A percentile compares a stretch with the other conserved stretches of the same genome.
These are phyloP conservation scores for Drosophila grimshawi DNA, from an alignment of 1,140 invertebrate genomes.

Conservation along the genomic window DNA sequence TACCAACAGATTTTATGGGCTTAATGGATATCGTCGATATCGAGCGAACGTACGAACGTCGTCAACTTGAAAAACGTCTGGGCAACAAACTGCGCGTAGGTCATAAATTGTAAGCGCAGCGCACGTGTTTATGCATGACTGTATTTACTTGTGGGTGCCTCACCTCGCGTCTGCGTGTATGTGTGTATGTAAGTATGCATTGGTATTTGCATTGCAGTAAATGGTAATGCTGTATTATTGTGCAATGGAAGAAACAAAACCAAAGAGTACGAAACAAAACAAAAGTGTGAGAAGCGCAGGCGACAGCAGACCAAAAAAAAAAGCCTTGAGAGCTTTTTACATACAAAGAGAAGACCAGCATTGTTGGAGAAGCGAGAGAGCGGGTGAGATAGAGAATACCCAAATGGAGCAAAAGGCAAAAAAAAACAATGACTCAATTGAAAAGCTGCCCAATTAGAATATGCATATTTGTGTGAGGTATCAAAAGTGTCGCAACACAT, in stretches of 20 bases:
- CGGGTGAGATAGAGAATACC: too few species aligned
- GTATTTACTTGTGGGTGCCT: slow-evolving; percentile 38
- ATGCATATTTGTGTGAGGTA: too few species aligned
- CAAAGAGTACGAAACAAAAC: slow-evolving; percentile 10
- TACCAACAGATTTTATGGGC: slow-evolving; percentile 81
- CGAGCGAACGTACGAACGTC: slow-evolving; percentile 48
- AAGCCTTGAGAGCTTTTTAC: slow-evolving; percentile 31
- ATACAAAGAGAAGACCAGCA: neutral
- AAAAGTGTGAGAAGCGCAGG: slow-evolving; percentile 14
- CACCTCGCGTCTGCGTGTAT: neutral
- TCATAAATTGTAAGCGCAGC: slow-evolving; percentile 69
- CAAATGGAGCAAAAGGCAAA: neutral
- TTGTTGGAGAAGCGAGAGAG: neutral
- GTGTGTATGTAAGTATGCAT: slow-evolving; percentile 41
- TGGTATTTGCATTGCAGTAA: slow-evolving; percentile 65
- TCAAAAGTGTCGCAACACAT: neutral
- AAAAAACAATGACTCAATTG: slow-evolving; percentile 16
- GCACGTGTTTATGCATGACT: slow-evolving; percentile 49
- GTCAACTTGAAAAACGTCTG: slow-evolving; percentile 57
- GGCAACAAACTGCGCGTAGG: slow-evolving; percentile 8
- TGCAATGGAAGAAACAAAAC: slow-evolving; percentile 16
- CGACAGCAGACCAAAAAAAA: slow-evolving; percentile 3
- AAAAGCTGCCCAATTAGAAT: slow-evolving; percentile 3
- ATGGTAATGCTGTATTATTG: slow-evolving; percentile 29
- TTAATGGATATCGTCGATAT: slow-evolving; percentile 82